Percentiles rank a stretch among this genome's conserved stretches.
Evolutionary conservation across 1,140 invertebrate species (phyloP).

Genomic region (Diorhabda sublineata): DNA sequence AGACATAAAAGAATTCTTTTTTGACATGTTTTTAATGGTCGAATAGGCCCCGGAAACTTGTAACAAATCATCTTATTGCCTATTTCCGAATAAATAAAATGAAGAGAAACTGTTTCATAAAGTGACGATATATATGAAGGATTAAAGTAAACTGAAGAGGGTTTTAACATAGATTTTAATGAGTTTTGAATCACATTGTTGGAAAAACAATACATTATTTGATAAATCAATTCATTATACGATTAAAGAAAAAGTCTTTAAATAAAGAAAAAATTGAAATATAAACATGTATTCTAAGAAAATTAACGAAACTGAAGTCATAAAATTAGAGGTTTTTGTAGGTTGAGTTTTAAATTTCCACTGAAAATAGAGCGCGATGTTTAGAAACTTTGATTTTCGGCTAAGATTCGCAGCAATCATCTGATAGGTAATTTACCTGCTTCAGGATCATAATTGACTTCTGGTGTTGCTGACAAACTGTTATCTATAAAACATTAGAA

Average conservation of each 20-base stretch:
- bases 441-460: not conserved
- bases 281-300: not conserved
- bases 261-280: not conserved
- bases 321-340: not conserved
- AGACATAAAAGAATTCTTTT: conserved; percentile 5
- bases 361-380: not conserved
- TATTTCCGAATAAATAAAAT: not conserved
- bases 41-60: conserved; percentile 1
- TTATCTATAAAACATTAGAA: not conserved
- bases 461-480: not conserved
- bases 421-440: not conserved
- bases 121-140: not conserved
- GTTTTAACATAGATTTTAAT: not conserved
- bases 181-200: not conserved
- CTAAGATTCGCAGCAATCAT: not conserved
- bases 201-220: not conserved
- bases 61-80: conserved; percentile 18
- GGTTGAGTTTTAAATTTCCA: not conserved
- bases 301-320: conserved; percentile 3
- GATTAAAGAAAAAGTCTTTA: too few relatives aligned
- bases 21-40: conserved; percentile 17
- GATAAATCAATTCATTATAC: too few relatives aligned
- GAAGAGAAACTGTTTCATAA: conserved; percentile 7
- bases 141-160: not conserved
- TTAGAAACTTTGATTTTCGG: not conserved